Base-by-base conservation (phyloP, 2,797 vertebrate species). In the Pangasius larnaudii region DNA sequence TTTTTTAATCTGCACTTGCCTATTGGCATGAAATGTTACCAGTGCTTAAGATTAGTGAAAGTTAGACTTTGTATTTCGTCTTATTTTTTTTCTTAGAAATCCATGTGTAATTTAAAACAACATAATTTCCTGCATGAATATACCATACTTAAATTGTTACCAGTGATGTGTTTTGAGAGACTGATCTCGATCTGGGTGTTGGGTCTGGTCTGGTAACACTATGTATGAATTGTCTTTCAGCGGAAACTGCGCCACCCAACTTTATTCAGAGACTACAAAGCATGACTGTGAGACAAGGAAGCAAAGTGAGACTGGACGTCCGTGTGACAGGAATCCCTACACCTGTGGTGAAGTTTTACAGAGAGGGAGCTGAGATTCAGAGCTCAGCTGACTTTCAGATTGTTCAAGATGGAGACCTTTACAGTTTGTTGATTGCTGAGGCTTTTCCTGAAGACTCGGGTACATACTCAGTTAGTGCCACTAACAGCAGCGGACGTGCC, bases 281-380 rank as follows among this genome's bases (percentile, higher is more conserved):
- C 93, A 96, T 96, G 93, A 96, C 97, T 24, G 97, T 98, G 94
- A 97, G 96, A 93, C 98, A 99, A 93, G 98, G 98, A 96, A 99
- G 97, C 97, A 97, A 98, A 97, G 98, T 99, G 90, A 96, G 96
- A 93, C 96, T 99, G 96, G 98, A 98, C 71, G 98, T 99, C 88
- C 95, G 94, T 91, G 97, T 99, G 89, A 97, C 97, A 89, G 99
- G 99, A 94, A 99, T 99, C 97, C 99, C 99, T 94, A 96, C 97
- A 95, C 98, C 99, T 95, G 96, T 97, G 94, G 97, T 99, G 92
- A 99, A 98, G 96, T 99, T 99, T 95, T 98, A 97, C 94, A 96
- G 98, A 94, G 99, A 99, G 56, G 98, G 99, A 96, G 98, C 97
- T 14, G 99, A 99, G 97, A 99, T 99, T 92, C 98, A 98, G 95